Evolutionary conservation across 2,797 vertebrate genomes (phyloP).

Genomic region (Rhabdophis nuchalis): DNA sequence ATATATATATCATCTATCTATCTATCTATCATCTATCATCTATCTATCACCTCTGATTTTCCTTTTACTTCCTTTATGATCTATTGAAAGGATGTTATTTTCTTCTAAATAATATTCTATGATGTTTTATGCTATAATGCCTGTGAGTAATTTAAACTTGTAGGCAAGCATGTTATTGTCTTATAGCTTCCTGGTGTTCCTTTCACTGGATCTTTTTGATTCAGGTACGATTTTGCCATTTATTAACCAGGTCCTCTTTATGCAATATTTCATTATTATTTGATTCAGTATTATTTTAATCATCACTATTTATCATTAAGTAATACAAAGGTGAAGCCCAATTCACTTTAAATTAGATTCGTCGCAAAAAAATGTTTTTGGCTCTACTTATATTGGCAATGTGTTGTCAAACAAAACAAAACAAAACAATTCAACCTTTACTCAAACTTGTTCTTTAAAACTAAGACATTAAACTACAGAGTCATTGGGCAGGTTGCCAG

Average conservation of each 20-base stretch:
- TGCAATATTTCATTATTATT: not conserved
- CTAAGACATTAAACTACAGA: constrained; percentile 37
- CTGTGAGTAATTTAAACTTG: not conserved
- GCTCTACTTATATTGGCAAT: constrained; percentile 14
- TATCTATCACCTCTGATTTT: too few species aligned
- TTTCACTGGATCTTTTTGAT: not conserved
- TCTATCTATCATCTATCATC: too few species aligned
- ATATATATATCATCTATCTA: too few species aligned
- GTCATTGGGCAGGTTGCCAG: constrained; percentile 56
- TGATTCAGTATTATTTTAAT: not conserved
- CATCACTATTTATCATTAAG: not conserved
- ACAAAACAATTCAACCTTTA: not conserved
- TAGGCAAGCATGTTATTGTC: not conserved
- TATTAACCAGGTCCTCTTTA: not conserved
- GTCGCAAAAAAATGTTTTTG: not conserved
- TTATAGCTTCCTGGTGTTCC: not conserved
- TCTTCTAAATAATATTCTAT: not conserved
- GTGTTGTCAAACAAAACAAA: constrained; percentile 5
- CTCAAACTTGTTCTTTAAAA: constrained; percentile 42
- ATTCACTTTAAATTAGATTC: not conserved
- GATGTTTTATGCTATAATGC: not conserved
- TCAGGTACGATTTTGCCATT: not conserved
- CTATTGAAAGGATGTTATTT: not conserved
- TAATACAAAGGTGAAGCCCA: not conserved
- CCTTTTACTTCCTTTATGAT: not conserved